Percentiles rank a stretch among this genome's conserved stretches.
These are phyloP conservation scores for Naso thynnoides DNA, from an alignment of 2,797 vertebrate species.

Conservation along the genomic window DNA sequence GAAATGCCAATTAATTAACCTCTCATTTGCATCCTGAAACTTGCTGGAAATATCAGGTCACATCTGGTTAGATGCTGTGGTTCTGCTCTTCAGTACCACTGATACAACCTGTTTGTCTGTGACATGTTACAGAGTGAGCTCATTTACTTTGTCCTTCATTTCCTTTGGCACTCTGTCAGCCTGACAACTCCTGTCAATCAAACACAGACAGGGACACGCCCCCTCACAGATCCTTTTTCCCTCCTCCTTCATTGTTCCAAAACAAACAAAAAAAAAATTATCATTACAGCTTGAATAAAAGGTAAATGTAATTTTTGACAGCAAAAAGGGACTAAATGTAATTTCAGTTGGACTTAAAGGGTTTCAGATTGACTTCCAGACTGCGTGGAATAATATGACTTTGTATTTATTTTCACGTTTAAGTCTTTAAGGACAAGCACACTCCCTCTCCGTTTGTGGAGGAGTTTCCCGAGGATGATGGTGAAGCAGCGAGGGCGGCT, in stretches of 20 bases:
- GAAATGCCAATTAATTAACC: no score
- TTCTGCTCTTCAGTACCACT: no score
- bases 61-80: no score
- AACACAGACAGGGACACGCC: background rate
- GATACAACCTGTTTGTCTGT: background rate
- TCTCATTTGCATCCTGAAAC: background rate
- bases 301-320: background rate
- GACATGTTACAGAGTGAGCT: background rate
- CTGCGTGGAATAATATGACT: background rate
- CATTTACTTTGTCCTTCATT: background rate
- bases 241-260: no score
- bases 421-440: conserved; percentile 96
- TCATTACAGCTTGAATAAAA: background rate
- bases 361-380: no score
- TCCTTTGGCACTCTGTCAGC: no score
- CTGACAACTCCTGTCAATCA: background rate
- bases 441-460: conserved; percentile 93
- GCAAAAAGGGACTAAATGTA: background rate
- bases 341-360: background rate
- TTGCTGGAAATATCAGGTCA: background rate
- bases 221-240: background rate
- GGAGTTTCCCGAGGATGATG: conserved; percentile 90
- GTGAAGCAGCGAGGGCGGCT: conserved; percentile 88
- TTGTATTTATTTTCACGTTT: conserved; percentile 8
- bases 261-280: background rate